Percentiles rank a stretch among this genome's conserved stretches.
Evolutionary conservation across 2,797 vertebrate genomes (phyloP).

Genomic region (Periparus ater): DNA sequence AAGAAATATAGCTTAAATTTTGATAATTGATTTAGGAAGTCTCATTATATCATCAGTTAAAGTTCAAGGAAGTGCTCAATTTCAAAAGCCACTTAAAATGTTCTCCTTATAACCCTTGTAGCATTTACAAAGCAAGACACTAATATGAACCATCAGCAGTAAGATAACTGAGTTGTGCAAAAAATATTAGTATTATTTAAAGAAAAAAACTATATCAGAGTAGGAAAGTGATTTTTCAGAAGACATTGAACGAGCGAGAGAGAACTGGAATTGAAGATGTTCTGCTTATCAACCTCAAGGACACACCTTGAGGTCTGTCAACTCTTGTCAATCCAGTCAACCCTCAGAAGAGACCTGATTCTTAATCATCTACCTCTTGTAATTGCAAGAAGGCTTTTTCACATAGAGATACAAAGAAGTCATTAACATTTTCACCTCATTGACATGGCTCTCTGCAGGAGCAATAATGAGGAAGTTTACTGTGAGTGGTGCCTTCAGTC

Average conservation of each 20-base stretch:
- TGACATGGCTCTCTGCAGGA: not conserved
- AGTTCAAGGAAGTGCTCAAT: not conserved
- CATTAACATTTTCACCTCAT: not conserved
- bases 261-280: not conserved
- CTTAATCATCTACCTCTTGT: not conserved
- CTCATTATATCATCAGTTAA: not conserved
- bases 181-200: not conserved
- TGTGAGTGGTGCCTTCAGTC: not conserved
- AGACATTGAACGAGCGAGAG: not conserved
- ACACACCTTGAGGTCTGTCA: not conserved
- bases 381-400: not conserved
- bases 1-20: not conserved
- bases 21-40: not conserved
- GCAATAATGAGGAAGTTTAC: not conserved
- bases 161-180: not conserved
- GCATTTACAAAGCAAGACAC: not conserved
- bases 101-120: not conserved
- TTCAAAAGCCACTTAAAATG: not conserved
- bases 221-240: not conserved
- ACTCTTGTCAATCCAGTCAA: not conserved
- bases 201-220: not conserved
- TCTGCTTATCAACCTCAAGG: not conserved
- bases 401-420: not conserved
- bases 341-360: not conserved
- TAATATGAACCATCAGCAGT: not conserved